These are phyloP conservation scores for Protodeltote pygarga DNA, from an alignment of 2,888 invertebrate genomes.

Conservation along the genomic window DNA sequence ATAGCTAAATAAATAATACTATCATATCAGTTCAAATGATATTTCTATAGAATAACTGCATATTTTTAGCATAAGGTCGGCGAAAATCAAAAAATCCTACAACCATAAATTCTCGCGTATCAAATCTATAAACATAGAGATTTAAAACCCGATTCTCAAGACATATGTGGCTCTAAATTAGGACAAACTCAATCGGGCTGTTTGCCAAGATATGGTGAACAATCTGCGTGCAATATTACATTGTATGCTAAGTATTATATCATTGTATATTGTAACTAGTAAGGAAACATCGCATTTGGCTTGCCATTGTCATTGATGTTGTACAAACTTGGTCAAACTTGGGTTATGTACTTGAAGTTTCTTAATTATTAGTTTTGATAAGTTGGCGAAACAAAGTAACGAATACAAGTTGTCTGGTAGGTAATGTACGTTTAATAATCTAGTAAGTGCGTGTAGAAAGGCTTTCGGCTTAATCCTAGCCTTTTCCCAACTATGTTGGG, in stretches of 20 bases:
- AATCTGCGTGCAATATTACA: slow-evolving; percentile 19
- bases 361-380: slow-evolving; percentile 4
- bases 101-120: too few relatives aligned
- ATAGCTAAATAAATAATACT: too few relatives aligned
- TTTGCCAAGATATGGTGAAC: slow-evolving; percentile 19
- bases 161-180: slow-evolving; percentile 5
- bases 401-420: too few relatives aligned
- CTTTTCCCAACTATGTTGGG: too few relatives aligned
- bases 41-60: too few relatives aligned
- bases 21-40: too few relatives aligned
- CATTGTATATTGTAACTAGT: slow-evolving; percentile 33
- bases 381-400: slow-evolving; percentile 16
- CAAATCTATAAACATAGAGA: not conserved
- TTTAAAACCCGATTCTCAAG: slow-evolving; percentile 1
- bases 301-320: slow-evolving; percentile 26
- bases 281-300: slow-evolving; percentile 36
- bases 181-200: slow-evolving; percentile 7
- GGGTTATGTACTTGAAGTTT: slow-evolving; percentile 11
- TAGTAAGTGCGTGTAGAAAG: too few relatives aligned
- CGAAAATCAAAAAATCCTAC: too few relatives aligned
- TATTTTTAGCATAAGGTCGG: too few relatives aligned
- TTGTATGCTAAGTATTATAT: slow-evolving; percentile 49
- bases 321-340: slow-evolving; percentile 20
- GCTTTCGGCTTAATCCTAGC: too few relatives aligned
- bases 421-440: too few relatives aligned